Conservation (phyloP, 1,140 invertebrate species). For the Prorops nasuta region DNA sequence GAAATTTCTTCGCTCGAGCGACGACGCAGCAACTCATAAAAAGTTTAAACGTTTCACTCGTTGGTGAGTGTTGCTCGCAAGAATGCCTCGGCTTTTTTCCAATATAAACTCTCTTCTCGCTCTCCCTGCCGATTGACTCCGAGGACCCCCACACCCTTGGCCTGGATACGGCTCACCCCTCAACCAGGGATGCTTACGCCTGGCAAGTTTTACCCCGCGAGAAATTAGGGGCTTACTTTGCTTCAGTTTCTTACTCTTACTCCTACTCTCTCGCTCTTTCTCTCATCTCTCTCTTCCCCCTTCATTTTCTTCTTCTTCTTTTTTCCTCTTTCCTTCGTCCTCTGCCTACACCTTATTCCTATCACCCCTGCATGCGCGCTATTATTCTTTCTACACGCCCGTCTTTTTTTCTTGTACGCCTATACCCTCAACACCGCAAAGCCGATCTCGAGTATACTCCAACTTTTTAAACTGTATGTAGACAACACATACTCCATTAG, state of each 20-base stretch:
- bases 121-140: conserved; percentile 50
- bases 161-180: background rate
- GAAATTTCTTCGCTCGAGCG: conserved; percentile 54
- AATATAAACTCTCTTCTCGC: conserved; percentile 52
- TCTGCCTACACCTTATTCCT: background rate
- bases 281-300: conserved; percentile 3
- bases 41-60: conserved; percentile 55
- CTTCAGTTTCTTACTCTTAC: conserved; percentile 14
- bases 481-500: too few relatives aligned
- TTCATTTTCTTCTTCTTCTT: background rate
- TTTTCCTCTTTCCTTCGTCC: background rate
- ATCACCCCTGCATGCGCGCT: too few relatives aligned
- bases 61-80: conserved; percentile 32
- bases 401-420: background rate
- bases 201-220: conserved; percentile 52
- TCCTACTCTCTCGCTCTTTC: background rate
- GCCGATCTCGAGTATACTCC: too few relatives aligned
- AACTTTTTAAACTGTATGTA: too few relatives aligned
- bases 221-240: conserved; percentile 56
- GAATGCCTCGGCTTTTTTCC: conserved; percentile 32
- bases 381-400: background rate
- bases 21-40: conserved; percentile 56
- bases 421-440: too few relatives aligned
- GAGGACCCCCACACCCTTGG: conserved; percentile 8
- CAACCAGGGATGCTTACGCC: conserved; percentile 43